These are phyloP conservation scores for Cyanocitta stelleri DNA, from an alignment of 2,113 vertebrate species.

Conservation along the genomic window DNA sequence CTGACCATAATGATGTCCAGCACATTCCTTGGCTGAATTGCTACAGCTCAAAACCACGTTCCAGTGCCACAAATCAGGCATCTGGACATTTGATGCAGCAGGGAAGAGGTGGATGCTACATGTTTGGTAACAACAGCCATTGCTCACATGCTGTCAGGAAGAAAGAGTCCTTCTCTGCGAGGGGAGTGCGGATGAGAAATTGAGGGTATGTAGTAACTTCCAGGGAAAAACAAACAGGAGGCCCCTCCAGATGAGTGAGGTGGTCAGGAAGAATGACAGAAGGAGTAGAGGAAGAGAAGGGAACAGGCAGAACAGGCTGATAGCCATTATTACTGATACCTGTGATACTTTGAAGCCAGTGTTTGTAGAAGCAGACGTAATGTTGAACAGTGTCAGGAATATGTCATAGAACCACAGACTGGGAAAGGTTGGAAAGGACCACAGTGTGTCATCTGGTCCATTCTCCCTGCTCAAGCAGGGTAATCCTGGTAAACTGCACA, in stretches of 20 bases:
- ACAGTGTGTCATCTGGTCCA: not conserved
- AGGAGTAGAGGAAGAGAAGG: not conserved
- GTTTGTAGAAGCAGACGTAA: not conserved
- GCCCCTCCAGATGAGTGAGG: not conserved
- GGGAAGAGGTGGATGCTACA: not conserved
- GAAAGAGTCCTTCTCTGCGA: not conserved
- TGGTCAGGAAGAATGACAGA: not conserved
- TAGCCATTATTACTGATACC: not conserved
- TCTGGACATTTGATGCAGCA: not conserved
- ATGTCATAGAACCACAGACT: not conserved
- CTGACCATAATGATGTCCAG: accelerated
- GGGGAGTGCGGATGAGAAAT: not conserved
- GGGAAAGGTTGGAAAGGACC: not conserved
- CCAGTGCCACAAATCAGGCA: not conserved
- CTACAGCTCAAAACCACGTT: not conserved
- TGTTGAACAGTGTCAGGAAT: not conserved
- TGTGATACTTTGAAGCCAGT: not conserved
- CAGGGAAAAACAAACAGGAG: not conserved
- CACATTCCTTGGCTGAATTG: not conserved
- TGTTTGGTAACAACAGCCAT: not conserved
- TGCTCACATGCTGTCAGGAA: not conserved
- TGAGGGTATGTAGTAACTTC: not conserved
- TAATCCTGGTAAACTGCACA: not conserved
- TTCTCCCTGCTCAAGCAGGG: not conserved
- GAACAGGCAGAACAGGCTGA: not conserved